Conservation (phyloP, 2,113 vertebrate genomes). For the Ramphastos sulfuratus region DNA sequence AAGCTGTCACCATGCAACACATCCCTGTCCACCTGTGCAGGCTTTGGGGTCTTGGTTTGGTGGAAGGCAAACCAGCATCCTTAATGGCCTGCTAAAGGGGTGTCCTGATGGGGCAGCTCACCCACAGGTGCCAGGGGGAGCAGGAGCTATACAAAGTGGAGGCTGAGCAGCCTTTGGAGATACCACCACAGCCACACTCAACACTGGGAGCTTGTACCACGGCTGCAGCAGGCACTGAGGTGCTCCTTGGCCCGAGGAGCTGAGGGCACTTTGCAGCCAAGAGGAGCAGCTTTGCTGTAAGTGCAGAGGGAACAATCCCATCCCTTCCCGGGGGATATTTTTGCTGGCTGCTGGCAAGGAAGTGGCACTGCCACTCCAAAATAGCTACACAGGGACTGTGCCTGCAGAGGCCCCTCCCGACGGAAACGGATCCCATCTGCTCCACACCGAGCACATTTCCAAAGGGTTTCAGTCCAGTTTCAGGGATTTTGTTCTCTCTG, state of each 20-base stretch:
- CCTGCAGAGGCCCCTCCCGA: not conserved
- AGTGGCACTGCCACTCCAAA: slow-evolving; percentile 18
- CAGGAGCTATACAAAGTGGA: rapidly evolving
- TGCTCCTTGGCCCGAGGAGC: not conserved
- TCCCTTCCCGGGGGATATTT: slow-evolving; percentile 10
- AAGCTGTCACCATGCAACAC: rapidly evolving
- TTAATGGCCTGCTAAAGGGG: rapidly evolving
- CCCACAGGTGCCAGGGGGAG: rapidly evolving
- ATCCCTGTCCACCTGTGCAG: rapidly evolving
- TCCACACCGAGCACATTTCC: not conserved
- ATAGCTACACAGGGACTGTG: slow-evolving; percentile 30
- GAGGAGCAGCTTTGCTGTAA: not conserved
- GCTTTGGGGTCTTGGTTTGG: not conserved
- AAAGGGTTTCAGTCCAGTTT: slow-evolving; percentile 10
- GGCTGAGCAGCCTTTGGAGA: not conserved
- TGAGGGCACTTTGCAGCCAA: not conserved
- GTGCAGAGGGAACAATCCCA: not conserved
- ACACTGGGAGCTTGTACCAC: rapidly evolving
- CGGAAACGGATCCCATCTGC: slow-evolving; percentile 44
- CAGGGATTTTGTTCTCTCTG: not conserved
- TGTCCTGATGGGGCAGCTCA: not conserved
- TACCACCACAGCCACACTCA: rapidly evolving
- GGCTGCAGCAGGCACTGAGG: not conserved
- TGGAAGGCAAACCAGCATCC: too few relatives aligned
- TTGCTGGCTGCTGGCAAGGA: not conserved